A percentile compares a stretch with the other conserved stretches of the same genome.
phyloP scores from a whole-genome alignment of 2,797 vertebrate species.

The Sebastes minor region DNA sequence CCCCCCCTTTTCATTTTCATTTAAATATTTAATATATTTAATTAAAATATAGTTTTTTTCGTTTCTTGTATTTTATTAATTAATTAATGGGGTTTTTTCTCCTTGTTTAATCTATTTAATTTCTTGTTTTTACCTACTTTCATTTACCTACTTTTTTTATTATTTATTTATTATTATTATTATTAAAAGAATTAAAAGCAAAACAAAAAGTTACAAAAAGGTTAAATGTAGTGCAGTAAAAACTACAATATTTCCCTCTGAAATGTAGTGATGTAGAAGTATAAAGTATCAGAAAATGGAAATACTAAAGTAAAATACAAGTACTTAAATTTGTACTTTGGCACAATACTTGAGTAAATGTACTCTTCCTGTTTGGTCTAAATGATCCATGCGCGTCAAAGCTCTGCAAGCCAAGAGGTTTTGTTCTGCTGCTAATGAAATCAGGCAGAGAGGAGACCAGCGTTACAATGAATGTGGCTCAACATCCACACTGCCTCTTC shows the following conservation, averaged over 20 bases:
- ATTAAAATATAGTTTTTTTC: no score
- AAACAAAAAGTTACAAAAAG: no score
- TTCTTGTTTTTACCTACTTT: no score
- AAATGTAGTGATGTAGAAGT: no score
- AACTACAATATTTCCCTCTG: not conserved
- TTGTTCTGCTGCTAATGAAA: constrained; percentile 40
- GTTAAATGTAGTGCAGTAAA: not conserved
- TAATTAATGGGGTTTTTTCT: no score
- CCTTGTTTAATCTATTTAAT: no score
- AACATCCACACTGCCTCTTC: constrained; percentile 16
- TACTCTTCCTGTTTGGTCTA: constrained; percentile 13
- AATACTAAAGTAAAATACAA: not conserved
- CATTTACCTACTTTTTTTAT: no score
- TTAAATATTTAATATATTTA: no score
- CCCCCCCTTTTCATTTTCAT: no score
- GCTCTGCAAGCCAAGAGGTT: constrained; percentile 21
- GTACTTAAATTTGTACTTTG: not conserved
- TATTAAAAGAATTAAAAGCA: no score
- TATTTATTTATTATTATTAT: no score
- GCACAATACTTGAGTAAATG: not conserved
- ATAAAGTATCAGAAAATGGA: not conserved
- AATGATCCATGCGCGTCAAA: constrained; percentile 25
- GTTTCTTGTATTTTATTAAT: no score
- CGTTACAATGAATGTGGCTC: constrained; percentile 6
- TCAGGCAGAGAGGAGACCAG: not conserved